phyloP scores from a whole-genome alignment of 1,140 invertebrate genomes.

The Thaumetopoea pityocampa region DNA sequence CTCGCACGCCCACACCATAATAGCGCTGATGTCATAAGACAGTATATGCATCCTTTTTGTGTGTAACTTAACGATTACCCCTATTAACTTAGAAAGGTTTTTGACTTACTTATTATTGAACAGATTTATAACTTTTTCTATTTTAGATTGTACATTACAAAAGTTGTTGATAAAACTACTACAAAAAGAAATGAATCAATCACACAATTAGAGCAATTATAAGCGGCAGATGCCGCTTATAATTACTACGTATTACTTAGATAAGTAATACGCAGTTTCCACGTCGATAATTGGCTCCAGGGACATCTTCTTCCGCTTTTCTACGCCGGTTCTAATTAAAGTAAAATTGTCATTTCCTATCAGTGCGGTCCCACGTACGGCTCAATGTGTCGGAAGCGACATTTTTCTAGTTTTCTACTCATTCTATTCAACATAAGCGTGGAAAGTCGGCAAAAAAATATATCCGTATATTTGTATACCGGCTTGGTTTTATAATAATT shows the following conservation, averaged over 20 bases:
- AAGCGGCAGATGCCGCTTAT: background rate
- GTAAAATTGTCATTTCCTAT: slow-evolving; percentile 40
- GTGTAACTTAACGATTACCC: too few species aligned
- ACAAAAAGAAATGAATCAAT: background rate
- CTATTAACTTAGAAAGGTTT: too few species aligned
- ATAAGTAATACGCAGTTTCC: too few species aligned
- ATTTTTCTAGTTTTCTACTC: slow-evolving; percentile 34
- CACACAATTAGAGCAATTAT: background rate
- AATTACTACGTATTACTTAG: slow-evolving; percentile 1
- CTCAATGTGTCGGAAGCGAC: slow-evolving; percentile 38
- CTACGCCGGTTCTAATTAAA: slow-evolving; percentile 31
- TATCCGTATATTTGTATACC: too few species aligned
- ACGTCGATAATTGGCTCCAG: slow-evolving; percentile 4
- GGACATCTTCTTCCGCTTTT: slow-evolving; percentile 39
- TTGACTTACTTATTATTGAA: too few species aligned
- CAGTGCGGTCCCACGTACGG: slow-evolving; percentile 23
- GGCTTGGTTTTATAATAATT: too few species aligned
- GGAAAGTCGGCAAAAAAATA: slow-evolving; percentile 16
- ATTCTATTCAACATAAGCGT: slow-evolving; percentile 20
- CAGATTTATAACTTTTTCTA: too few species aligned
- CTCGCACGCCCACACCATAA: too few species aligned
- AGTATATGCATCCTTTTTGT: too few species aligned
- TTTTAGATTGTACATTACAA: too few species aligned
- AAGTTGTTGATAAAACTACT: too few species aligned
- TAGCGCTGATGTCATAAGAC: too few species aligned